These are phyloP conservation scores for Theretra japonica DNA, from an alignment of 2,888 invertebrate genomes.

Conservation along the genomic window DNA sequence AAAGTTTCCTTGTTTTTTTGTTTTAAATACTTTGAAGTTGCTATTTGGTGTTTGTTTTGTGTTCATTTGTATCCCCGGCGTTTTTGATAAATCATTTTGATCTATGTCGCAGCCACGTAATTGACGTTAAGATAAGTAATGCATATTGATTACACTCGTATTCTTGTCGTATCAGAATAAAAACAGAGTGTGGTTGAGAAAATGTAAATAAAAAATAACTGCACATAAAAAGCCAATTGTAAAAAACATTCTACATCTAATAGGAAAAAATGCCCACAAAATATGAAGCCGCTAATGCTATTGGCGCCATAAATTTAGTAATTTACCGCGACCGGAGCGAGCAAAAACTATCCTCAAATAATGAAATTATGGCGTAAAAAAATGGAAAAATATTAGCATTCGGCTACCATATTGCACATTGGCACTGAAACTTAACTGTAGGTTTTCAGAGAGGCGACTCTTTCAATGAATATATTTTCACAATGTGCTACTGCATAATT, in stretches of 20 bases:
- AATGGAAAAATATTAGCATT: conserved; percentile 18
- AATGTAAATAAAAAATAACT: neutral
- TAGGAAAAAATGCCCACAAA: conserved; percentile 5
- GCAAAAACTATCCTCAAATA: conserved; percentile 19
- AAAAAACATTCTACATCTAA: neutral
- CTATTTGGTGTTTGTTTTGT: neutral
- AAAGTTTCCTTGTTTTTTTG: neutral
- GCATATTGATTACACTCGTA: too few relatives aligned
- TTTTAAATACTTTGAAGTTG: neutral
- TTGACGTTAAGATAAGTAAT: too few relatives aligned
- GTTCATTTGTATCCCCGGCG: too few relatives aligned
- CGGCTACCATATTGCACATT: neutral
- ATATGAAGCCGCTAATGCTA: conserved; percentile 14
- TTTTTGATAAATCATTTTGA: neutral
- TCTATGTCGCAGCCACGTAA: too few relatives aligned
- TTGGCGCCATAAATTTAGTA: conserved; percentile 16
- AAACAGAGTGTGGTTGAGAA: too few relatives aligned
- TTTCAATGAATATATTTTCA: neutral
- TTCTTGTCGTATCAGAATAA: too few relatives aligned
- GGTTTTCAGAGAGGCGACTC: neutral
- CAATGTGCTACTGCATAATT: too few relatives aligned
- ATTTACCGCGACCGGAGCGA: conserved; percentile 4
- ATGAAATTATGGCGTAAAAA: conserved; percentile 10
- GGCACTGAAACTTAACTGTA: neutral
- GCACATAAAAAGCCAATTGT: neutral